A percentile compares a stretch with the other conserved stretches of the same genome.
Conservation (phyloP, 2,113 vertebrate species). For the Rallus limicola region DNA sequence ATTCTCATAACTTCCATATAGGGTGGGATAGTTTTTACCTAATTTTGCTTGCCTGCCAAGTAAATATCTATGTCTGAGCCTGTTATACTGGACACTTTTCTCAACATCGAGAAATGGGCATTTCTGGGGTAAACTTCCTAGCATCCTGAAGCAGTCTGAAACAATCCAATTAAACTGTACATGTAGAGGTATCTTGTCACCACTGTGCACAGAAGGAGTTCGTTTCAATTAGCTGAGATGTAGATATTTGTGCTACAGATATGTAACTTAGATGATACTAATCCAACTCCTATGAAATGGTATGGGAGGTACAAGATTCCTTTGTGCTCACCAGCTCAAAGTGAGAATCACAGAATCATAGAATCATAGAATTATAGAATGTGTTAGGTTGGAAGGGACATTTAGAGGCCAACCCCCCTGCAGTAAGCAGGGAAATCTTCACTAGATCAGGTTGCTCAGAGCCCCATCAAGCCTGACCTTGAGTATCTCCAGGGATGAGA, state of each 20-base stretch:
- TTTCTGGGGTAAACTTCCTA: background rate
- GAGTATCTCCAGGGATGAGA: no score
- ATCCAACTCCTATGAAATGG: background rate
- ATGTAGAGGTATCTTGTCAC: no score
- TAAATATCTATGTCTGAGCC: background rate
- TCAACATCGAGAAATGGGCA: rapidly evolving
- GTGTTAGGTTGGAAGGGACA: no score
- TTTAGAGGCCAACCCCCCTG: no score
- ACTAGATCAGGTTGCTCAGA: no score
- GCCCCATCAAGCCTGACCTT: no score
- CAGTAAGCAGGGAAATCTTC: no score
- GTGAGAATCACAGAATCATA: background rate
- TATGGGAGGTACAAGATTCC: background rate
- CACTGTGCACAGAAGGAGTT: background rate
- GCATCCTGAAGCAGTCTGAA: background rate
- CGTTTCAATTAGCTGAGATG: background rate
- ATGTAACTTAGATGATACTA: background rate
- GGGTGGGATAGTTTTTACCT: background rate
- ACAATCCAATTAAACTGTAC: background rate
- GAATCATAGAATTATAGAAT: no score
- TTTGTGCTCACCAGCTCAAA: background rate
- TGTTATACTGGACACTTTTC: background rate
- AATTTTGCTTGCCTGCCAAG: background rate
- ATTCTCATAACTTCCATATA: background rate
- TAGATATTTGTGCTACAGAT: rapidly evolving